Percentiles rank a stretch among this genome's conserved stretches.
Evolutionary conservation across 35 echinoderm and acorn worm species (phyloP).

Genomic region (Hemicentrotus pulcherrimus): DNA sequence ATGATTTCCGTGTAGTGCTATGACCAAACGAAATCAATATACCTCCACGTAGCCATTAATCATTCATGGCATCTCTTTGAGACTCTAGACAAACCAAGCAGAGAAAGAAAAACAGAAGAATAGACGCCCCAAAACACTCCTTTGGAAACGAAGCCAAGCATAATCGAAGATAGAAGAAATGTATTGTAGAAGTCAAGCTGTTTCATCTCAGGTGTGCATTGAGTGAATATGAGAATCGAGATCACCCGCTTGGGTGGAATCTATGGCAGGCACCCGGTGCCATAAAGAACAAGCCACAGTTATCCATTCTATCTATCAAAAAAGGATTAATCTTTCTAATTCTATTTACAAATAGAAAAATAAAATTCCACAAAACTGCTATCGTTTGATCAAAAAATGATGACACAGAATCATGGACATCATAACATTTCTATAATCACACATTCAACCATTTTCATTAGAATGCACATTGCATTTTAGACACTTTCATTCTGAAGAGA

Average conservation of each 20-base stretch:
- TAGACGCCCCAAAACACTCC: not conserved
- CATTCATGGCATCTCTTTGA: not conserved
- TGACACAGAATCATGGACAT: too few relatives aligned
- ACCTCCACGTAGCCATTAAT: not conserved
- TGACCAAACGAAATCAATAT: not conserved
- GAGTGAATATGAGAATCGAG: not conserved
- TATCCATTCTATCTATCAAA: too few relatives aligned
- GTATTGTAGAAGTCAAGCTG: not conserved
- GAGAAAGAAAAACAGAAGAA: not conserved
- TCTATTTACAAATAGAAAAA: too few relatives aligned
- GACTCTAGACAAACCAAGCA: not conserved
- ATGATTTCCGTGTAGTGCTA: not conserved
- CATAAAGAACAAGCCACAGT: too few relatives aligned
- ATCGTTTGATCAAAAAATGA: too few relatives aligned
- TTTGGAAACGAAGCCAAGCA: not conserved
- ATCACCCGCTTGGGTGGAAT: not conserved
- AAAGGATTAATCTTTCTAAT: too few relatives aligned
- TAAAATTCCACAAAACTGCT: too few relatives aligned
- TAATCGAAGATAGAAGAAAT: not conserved
- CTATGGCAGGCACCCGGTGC: too few relatives aligned
- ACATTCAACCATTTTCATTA: too few relatives aligned
- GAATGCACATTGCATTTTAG: too few relatives aligned
- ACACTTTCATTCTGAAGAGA: too few relatives aligned
- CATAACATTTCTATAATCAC: too few relatives aligned
- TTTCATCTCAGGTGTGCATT: not conserved